Base-by-base conservation (phyloP, 1,140 invertebrate species). In the Patella vulgata region DNA sequence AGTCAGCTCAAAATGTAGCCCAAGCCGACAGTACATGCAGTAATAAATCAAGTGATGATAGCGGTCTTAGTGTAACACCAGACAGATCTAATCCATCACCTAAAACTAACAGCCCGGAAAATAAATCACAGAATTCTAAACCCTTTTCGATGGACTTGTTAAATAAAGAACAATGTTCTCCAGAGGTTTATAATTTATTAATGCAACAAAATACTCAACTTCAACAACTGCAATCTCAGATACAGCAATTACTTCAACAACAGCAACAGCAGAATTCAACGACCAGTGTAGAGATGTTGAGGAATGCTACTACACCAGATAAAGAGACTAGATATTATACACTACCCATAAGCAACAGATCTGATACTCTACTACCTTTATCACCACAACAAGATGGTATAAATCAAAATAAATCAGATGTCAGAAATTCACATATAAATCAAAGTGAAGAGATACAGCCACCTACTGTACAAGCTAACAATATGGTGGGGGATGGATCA, bases 191-290 rank as follows among this genome's bases (percentile, higher is more conserved):
- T 30, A 63, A 77, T 47, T 62, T 80, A 5, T 63, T 83, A 6
- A 55, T 76, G 25, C 68, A 77, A 43, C 81, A 83, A 59, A 75
- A 77, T 59, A 67, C 74, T 27, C 78, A 83, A 64, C 66, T 83
- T 17, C 75, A 79, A 56, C 58, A 67, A 39, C 63, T 83, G 8
- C 79, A 79, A 52, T 65, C 74, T 27, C 81, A 83, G 65, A 76
- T 83, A 27, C 70, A 76, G 42, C 48, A 73, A 25, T 68, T 83
- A 11, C 63, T 76, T n/a, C 47, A 63, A 28, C 59, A 70, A 27
- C 71, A 74, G 28, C 65, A 39, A 40, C 51, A 17, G 25, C 40
- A 1, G 33, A 46, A 19, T n/a, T 21, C 31, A 23, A 54, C 44
- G 17, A 23, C 48, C 44, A 33, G 48, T 31, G 47, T 50, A 9